Evolutionary conservation across 2,797 vertebrate species (phyloP), one percentile per base, ranked within the genome.

Genomic region (Streptopelia turtur): DNA sequence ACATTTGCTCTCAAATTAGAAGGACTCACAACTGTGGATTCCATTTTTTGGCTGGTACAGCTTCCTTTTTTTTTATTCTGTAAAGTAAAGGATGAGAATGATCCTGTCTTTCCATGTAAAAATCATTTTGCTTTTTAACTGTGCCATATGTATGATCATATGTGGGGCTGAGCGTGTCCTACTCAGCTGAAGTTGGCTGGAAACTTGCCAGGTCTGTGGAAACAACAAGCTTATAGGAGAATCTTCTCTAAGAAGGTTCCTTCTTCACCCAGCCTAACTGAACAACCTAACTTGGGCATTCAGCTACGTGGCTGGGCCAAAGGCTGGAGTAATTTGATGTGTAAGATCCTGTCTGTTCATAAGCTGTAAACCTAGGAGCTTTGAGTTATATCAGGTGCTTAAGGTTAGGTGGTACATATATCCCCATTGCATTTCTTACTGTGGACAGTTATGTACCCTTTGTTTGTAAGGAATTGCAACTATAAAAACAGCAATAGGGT

Each of bases 101-200:
- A 13, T 68, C 21, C 25, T 8, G 4, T 41, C 16, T 59, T 83
- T 47, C 18, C 16, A 5, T 43, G 14, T 66, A 37, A 20, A 78
- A 60, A 25, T 50, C 0, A 18, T 35, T 79, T 66, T 83, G 8
- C 16, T 50, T 85, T 94, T 82, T 30, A 84, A 23, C 55, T 4
- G 1, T 87, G 15, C 65, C 16, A 1, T 47, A 28, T 11, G 2
- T 66, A 4, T 24, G 25, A 33, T 49, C 5, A 45, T 31, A 3
- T 49, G 31, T 41, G 1, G 0, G 79, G 28, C 33, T 0, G 2
- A 22, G 23, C 59, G 28, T 53, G 24, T 68, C n/a, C 13, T 31
- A 11, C 7, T 7, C 35, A 8, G 3, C 16, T 50, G 33, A 69
- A 61, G 66, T 55, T 33, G 57, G 20, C 31, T 75, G 18, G 45